Evolutionary conservation across 1,140 invertebrate genomes (phyloP).

Genomic region (Listronotus oregonensis): DNA sequence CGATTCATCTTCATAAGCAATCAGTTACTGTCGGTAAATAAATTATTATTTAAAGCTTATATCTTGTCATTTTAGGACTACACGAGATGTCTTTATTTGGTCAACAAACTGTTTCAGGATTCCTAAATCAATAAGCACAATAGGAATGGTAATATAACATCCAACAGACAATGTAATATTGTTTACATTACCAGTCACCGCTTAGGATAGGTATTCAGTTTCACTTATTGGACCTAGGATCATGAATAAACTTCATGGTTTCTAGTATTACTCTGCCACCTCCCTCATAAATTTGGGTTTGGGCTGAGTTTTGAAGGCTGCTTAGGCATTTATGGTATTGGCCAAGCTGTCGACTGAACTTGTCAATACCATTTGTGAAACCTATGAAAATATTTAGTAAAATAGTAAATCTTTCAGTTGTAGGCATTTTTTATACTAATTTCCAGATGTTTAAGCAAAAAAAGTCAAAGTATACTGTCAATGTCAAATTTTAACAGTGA

Average conservation of each 20-base stretch:
- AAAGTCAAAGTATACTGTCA: background rate
- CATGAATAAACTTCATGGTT: background rate
- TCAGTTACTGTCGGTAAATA: background rate
- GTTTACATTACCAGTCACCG: conserved; percentile 6
- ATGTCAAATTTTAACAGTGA: conserved; percentile 4
- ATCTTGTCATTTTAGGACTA: background rate
- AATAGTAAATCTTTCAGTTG: conserved; percentile 10
- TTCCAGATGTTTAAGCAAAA: too few species aligned
- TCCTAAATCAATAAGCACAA: background rate
- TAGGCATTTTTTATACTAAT: background rate
- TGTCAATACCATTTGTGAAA: conserved; percentile 33
- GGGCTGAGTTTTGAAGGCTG: conserved; percentile 13
- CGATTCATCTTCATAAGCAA: conserved; percentile 1
- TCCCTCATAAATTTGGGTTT: background rate
- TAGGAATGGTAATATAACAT: background rate
- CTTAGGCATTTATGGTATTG: conserved; percentile 23
- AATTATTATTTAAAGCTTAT: background rate
- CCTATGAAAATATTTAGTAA: conserved; percentile 31
- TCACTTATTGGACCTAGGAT: background rate
- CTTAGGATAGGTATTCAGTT: background rate
- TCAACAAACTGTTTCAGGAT: background rate
- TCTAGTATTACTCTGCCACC: background rate
- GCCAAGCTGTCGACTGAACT: conserved; percentile 35
- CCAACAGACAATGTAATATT: background rate
- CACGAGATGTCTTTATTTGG: too few species aligned